Conservation (phyloP, 2,888 invertebrate species). For the Saturnia japonica region DNA sequence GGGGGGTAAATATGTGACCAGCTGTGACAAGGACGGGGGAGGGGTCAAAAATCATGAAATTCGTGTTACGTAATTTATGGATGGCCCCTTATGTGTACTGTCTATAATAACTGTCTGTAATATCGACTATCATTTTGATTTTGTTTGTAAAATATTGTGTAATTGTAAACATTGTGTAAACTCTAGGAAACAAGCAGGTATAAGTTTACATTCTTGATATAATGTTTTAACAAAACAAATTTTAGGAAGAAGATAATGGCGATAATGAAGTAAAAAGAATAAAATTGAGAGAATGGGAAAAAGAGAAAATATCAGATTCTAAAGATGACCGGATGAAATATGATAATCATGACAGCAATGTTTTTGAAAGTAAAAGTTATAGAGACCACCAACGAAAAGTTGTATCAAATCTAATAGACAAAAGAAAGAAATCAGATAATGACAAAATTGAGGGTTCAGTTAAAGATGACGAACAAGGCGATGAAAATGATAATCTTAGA, state of each 20-base stretch:
- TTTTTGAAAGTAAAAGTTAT: constrained; percentile 71
- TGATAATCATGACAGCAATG: constrained; percentile 61
- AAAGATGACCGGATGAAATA: constrained; percentile 62
- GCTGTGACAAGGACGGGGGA: too few relatives aligned
- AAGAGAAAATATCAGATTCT: constrained; percentile 59
- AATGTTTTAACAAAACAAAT: constrained; percentile 24
- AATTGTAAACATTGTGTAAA: too few relatives aligned
- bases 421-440: constrained; percentile 71
- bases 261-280: constrained; percentile 76
- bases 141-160: too few relatives aligned
- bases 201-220: neutral
- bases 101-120: too few relatives aligned
- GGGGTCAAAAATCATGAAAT: too few relatives aligned
- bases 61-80: too few relatives aligned
- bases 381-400: constrained; percentile 70
- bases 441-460: constrained; percentile 66
- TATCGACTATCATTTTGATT: too few relatives aligned
- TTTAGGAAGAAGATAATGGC: constrained; percentile 69
- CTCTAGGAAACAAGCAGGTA: neutral
- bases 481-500: constrained; percentile 63
- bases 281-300: constrained; percentile 75
- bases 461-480: constrained; percentile 68
- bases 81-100: too few relatives aligned
- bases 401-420: constrained; percentile 58
- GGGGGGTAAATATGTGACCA: too few relatives aligned